Base-by-base conservation (phyloP, 2,797 vertebrate genomes). In the Dendrocincla tyrannina region DNA sequence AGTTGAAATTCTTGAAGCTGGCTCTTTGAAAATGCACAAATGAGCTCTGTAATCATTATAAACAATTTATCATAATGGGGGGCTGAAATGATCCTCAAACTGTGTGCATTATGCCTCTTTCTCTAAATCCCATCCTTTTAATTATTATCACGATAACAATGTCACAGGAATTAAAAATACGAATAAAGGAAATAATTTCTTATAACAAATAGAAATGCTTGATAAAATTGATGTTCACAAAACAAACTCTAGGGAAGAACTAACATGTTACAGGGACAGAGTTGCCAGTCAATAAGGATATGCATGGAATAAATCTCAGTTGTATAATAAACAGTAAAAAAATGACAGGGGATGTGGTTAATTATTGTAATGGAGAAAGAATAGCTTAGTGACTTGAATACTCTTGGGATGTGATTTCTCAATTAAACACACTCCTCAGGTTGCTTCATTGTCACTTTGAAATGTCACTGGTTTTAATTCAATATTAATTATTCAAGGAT, bases 381-480 rank as follows among this genome's bases (percentile, higher is more conserved):
- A 79, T 50, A 88, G 27, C 32, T 91, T 83, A 70, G 63, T 95
- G 69, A 41, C 70, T 94, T 50, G 44, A 73, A 84, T 86, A 25
- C 91, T 64, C 77, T 44, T 68, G 73, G 81, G 78, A 94, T 37
- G 23, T 75, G 64, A 91, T 97, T 96, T 95, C 60, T 94, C 64
- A 89, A 75, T 85, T 94, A 94, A 91, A 80, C 80, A 47, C 19
- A 70, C 64, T 78, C 42, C 55, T 85, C 63, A 47, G 56, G 50
- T 94, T 93, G 41, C 39, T 91, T 80, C 56, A 23, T 11, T 96
- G 63, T 85, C 78, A 77, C 58, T 91, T 93, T 76, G 33, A 89
- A 91, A 90, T 95, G 66, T 69, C 80, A 83, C 56, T 70, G 49
- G 23, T 86, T 96, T 94, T 64, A 92, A 92, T 96, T 59, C 42